Evolutionary conservation across 2,113 vertebrate species (phyloP).

Genomic region (Dolichotis patagonum): DNA sequence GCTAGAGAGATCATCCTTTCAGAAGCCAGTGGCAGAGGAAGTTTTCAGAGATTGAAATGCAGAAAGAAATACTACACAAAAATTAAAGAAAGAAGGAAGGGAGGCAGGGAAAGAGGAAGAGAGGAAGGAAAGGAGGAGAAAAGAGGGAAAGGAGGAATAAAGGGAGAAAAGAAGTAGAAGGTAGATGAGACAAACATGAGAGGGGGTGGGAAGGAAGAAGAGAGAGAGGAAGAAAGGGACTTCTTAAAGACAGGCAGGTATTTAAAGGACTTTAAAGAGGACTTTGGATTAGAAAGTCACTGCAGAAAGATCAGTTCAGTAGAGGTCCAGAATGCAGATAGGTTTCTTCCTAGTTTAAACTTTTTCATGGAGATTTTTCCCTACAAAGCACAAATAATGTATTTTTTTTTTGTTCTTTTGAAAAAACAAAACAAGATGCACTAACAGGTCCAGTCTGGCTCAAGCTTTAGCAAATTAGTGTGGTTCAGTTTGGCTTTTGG

Average conservation of each 20-base stretch:
- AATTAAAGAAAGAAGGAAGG: neutral
- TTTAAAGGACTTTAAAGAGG: neutral
- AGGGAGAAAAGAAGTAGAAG: too few relatives aligned
- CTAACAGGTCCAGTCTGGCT: neutral
- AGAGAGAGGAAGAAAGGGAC: fast-evolving
- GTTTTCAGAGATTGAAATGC: neutral
- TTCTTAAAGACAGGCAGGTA: neutral
- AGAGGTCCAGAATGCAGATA: neutral
- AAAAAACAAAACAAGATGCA: neutral
- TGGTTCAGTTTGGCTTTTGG: neutral
- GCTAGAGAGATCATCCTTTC: neutral
- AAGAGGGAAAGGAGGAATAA: too few relatives aligned
- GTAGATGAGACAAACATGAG: too few relatives aligned
- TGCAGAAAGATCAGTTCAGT: neutral
- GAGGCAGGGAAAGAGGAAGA: too few relatives aligned
- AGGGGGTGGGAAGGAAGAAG: neutral
- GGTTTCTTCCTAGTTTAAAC: neutral
- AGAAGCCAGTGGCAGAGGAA: neutral
- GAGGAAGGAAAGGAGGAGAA: too few relatives aligned
- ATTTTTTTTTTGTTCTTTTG: neutral
- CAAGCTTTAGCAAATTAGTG: neutral
- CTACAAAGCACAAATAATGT: neutral
- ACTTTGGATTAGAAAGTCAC: neutral
- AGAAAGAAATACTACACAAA: neutral
- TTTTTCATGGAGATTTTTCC: neutral